phyloP scores from a whole-genome alignment of 2,113 vertebrate species.

The Hymenochirus boettgeri region DNA sequence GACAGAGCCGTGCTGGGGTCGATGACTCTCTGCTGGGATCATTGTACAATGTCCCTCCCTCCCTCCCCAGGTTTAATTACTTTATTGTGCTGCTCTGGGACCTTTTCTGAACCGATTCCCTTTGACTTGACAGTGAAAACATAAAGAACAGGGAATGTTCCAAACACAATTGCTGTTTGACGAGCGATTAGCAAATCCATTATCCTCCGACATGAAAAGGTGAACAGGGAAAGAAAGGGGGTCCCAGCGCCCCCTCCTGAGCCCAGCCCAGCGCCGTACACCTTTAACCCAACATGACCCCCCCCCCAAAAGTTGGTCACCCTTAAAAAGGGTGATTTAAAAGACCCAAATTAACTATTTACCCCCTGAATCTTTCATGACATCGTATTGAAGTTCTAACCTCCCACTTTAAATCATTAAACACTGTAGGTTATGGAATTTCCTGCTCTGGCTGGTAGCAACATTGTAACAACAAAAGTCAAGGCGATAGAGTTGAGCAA shows the following conservation, averaged over 20 bases:
- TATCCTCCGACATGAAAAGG: slow-evolving; percentile 13
- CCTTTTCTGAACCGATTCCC: background rate
- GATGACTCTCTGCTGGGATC: slow-evolving; percentile 11
- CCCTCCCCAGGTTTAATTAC: slow-evolving; percentile 9
- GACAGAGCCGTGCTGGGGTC: background rate
- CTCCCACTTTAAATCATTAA: too few relatives aligned
- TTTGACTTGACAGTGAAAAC: slow-evolving; percentile 9
- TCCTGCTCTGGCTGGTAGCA: too few relatives aligned
- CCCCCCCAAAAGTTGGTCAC: too few relatives aligned
- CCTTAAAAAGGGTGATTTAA: too few relatives aligned
- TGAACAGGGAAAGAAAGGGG: background rate
- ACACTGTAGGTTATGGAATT: too few relatives aligned
- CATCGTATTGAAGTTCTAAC: too few relatives aligned
- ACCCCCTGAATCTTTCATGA: too few relatives aligned
- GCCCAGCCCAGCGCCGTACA: background rate
- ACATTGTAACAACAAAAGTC: too few relatives aligned
- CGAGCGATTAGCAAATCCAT: slow-evolving; percentile 10
- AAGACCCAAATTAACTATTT: too few relatives aligned
- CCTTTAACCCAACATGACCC: too few relatives aligned
- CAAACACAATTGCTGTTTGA: slow-evolving; percentile 16
- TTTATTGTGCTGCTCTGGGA: slow-evolving; percentile 13
- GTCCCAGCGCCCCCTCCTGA: background rate
- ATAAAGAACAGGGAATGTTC: slow-evolving; percentile 6
- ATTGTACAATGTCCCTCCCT: slow-evolving; percentile 3
- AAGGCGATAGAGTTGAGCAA: background rate